phyloP scores from a whole-genome alignment of 2,113 vertebrate species.

The Bagarius yarrelli region DNA sequence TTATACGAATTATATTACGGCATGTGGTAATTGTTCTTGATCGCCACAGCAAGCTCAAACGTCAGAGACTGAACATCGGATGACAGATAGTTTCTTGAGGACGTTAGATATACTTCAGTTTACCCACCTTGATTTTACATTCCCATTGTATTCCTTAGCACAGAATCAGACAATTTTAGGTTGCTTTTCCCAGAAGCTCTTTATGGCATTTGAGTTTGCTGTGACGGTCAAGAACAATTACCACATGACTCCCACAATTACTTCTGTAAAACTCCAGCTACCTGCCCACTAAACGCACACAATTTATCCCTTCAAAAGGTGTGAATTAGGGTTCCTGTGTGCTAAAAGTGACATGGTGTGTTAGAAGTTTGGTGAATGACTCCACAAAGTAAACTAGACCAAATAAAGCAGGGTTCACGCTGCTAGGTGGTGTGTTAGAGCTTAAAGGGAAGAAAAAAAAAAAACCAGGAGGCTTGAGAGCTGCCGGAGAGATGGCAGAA shows the following conservation, averaged over 20 bases:
- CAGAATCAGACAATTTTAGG: not conserved
- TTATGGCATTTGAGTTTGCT: not conserved
- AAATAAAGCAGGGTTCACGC: not conserved
- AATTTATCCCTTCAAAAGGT: not conserved
- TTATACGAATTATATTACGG: not conserved
- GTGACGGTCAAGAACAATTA: not conserved
- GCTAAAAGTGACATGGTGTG: not conserved
- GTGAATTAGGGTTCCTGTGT: not conserved
- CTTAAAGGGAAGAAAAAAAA: not conserved
- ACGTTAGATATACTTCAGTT: too few species aligned
- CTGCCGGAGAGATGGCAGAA: not conserved
- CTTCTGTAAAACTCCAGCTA: not conserved
- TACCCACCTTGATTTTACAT: not conserved
- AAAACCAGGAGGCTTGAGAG: not conserved
- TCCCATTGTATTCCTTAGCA: too few species aligned
- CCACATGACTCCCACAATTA: not conserved
- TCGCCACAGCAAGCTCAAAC: not conserved
- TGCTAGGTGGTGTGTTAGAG: not conserved
- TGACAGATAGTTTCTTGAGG: not conserved
- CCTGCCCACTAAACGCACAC: not conserved
- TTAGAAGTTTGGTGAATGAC: conserved; percentile 4
- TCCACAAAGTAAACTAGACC: not conserved
- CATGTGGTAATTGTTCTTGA: not conserved
- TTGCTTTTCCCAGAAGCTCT: not conserved
- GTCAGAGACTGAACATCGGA: not conserved